Conservation (phyloP, 30 jellyfish, hydroid and myxozoan genomes). For the Turritopsis dohrnii region DNA sequence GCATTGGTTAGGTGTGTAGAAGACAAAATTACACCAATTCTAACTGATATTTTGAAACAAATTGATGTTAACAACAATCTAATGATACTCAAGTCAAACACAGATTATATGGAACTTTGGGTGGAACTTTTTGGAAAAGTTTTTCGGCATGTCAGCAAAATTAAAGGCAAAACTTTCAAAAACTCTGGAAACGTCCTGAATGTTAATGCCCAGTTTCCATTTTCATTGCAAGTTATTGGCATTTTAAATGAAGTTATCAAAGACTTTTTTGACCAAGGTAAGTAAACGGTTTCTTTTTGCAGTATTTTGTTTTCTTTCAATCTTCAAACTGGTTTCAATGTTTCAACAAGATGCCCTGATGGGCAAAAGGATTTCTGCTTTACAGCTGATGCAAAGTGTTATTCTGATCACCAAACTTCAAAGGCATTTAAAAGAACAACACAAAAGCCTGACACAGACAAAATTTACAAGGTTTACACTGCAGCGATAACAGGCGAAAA, state of each 20-base stretch:
- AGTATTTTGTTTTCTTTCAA: background rate
- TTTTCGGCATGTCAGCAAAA: background rate
- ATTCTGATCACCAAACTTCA: too few species aligned
- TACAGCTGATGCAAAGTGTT: too few species aligned
- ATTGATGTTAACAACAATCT: slow-evolving; percentile 39
- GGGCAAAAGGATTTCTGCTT: too few species aligned
- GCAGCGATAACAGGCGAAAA: too few species aligned
- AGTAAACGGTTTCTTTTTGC: too few species aligned
- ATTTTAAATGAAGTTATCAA: background rate
- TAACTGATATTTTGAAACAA: slow-evolving; percentile 20
- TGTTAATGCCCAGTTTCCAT: background rate
- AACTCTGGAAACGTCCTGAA: background rate
- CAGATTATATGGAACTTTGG: slow-evolving; percentile 19
- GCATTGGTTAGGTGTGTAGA: slow-evolving; percentile 53
- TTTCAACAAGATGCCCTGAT: too few species aligned
- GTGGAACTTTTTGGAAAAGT: slow-evolving; percentile 13
- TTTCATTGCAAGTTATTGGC: slow-evolving; percentile 2
- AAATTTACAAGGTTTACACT: too few species aligned
- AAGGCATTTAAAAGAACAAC: too few species aligned
- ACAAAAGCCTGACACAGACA: too few species aligned
- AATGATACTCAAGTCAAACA: background rate
- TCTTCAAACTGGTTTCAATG: background rate
- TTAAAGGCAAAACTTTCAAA: too few species aligned
- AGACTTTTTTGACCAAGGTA: background rate
- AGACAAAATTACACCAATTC: slow-evolving; percentile 34